A percentile compares a stretch with the other conserved stretches of the same genome.
Evolutionary conservation across 1,140 invertebrate species (phyloP).

Genomic region (Arctopsyche grandis): DNA sequence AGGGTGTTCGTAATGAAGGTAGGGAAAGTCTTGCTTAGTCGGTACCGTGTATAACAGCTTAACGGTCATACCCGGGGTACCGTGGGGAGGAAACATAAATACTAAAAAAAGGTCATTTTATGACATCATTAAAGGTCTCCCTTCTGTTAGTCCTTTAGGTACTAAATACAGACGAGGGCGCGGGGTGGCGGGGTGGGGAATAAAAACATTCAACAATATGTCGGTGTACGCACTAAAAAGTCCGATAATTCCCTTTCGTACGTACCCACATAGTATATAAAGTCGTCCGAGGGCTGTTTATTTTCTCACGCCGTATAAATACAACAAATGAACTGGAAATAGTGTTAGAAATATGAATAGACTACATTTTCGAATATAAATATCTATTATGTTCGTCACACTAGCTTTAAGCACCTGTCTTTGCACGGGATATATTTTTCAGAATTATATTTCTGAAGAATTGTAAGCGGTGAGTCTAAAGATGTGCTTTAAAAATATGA

Average conservation of each 20-base stretch:
- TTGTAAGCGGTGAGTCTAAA: no score
- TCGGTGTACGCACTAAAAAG: constrained; percentile 19
- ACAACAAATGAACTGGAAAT: no score
- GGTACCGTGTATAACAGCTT: constrained; percentile 5
- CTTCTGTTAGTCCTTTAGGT: background rate
- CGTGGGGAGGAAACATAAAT: constrained; percentile 33
- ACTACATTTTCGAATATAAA: no score
- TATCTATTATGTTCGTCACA: no score
- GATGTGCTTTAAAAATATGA: no score
- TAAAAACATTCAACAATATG: constrained; percentile 47
- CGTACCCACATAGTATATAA: no score
- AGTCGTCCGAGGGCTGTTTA: background rate
- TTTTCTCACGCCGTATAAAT: constrained; percentile 8
- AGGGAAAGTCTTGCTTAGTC: constrained; percentile 9
- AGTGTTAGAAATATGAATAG: no score
- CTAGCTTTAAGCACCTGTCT: no score
- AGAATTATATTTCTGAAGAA: no score
- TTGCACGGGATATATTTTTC: no score
- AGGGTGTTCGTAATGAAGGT: constrained; percentile 16
- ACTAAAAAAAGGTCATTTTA: constrained; percentile 42
- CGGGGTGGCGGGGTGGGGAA: background rate
- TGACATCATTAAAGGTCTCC: constrained; percentile 42
- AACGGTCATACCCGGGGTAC: background rate
- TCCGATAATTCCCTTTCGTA: constrained; percentile 10
- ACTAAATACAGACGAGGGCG: background rate